Percentiles rank a stretch among this genome's conserved stretches.
Conservation (phyloP, 53 echinoderm and acorn worm genomes). For the Crossaster papposus region DNA sequence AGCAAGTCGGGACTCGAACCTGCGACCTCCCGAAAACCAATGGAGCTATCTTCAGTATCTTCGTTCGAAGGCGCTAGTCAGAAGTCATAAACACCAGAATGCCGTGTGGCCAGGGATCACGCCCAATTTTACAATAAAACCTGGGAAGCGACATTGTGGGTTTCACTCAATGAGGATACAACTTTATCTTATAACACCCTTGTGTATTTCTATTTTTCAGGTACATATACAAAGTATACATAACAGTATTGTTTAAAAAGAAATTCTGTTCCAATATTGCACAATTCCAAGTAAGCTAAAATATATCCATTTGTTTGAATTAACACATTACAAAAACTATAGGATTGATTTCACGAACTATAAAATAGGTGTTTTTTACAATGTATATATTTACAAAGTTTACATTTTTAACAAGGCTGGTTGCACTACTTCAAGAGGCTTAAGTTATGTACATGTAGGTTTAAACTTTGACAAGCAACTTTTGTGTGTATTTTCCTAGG, state of each 20-base stretch:
- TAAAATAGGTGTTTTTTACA: neutral
- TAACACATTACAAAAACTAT: neutral
- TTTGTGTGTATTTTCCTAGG: neutral
- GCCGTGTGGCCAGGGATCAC: too few species aligned
- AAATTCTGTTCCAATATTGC: constrained; percentile 18
- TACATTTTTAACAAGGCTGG: neutral
- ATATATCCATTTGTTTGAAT: constrained; percentile 29
- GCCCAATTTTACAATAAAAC: too few species aligned
- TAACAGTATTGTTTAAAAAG: neutral
- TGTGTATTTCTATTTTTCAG: constrained; percentile 20
- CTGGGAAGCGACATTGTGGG: too few species aligned
- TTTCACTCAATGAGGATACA: too few species aligned
- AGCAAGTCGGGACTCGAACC: too few species aligned
- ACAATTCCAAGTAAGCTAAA: constrained; percentile 37
- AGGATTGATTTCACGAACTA: neutral
- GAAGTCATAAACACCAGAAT: too few species aligned
- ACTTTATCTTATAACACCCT: too few species aligned
- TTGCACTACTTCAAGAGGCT: neutral
- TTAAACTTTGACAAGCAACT: neutral
- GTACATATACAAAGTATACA: neutral
- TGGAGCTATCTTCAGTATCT: too few species aligned
- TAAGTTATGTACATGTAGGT: neutral
- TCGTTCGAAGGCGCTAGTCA: too few species aligned
- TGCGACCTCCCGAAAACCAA: too few species aligned
- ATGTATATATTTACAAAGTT: neutral